Evolutionary conservation across 2,113 vertebrate genomes (phyloP).

Genomic region (Felis chaus): DNA sequence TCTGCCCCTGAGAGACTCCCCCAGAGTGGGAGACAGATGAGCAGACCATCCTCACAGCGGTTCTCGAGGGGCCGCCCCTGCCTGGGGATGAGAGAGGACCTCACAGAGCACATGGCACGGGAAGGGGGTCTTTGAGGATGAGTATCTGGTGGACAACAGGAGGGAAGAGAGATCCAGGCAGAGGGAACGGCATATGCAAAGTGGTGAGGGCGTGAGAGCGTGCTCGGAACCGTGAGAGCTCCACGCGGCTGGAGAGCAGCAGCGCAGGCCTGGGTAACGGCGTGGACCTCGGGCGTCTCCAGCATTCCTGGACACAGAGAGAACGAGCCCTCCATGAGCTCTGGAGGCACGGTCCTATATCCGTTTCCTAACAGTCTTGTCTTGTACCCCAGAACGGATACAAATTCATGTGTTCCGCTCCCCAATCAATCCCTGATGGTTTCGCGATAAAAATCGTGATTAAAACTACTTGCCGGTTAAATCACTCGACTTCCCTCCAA

Average conservation of each 20-base stretch:
- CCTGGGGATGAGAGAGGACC: neutral
- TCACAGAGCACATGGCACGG: neutral
- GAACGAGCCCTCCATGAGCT: neutral
- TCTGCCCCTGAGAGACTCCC: neutral
- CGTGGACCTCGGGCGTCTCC: neutral
- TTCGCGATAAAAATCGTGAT: neutral
- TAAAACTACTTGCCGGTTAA: neutral
- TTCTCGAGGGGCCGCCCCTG: neutral
- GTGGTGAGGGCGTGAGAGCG: neutral
- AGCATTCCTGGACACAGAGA: neutral
- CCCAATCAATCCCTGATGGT: neutral
- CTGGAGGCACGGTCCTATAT: neutral
- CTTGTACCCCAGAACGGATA: neutral
- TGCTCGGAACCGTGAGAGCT: neutral
- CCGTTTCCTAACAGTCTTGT: neutral
- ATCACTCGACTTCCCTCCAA: neutral
- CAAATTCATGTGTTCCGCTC: neutral
- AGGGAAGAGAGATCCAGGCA: neutral
- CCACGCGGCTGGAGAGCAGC: neutral
- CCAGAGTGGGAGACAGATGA: neutral
- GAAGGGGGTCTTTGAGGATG: neutral
- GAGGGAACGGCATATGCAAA: neutral
- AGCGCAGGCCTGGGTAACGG: rapidly evolving
- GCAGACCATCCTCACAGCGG: no score
- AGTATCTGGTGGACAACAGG: neutral